Evolutionary conservation across 2,797 vertebrate genomes (phyloP).

Genomic region (Arvicola amphibius): DNA sequence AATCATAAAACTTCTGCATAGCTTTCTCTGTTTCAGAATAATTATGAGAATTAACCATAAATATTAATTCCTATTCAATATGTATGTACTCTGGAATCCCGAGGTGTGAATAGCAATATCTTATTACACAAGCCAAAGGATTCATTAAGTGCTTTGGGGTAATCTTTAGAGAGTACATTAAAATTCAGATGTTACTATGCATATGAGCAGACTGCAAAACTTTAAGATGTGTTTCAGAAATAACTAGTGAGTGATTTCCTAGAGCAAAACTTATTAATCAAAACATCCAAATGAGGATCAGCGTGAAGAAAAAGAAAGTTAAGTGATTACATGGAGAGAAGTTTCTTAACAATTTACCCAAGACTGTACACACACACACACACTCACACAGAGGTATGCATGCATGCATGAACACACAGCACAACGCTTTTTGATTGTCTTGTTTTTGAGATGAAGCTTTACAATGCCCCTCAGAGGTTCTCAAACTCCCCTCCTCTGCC

Average conservation of each 20-base stretch:
- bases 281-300: constrained; percentile 52
- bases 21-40: constrained; percentile 78
- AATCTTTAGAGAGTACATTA: constrained; percentile 77
- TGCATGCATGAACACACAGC: background rate
- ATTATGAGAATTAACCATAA: constrained; percentile 80
- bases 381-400: background rate
- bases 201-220: constrained; percentile 76
- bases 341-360: constrained; percentile 31
- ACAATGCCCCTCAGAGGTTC: no score
- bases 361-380: background rate
- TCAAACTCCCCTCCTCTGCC: background rate
- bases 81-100: constrained; percentile 74
- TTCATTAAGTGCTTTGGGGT: constrained; percentile 80
- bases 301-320: constrained; percentile 42
- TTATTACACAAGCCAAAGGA: constrained; percentile 80
- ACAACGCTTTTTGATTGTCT: background rate
- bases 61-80: constrained; percentile 84
- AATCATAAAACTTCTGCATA: constrained; percentile 77
- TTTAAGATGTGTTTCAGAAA: constrained; percentile 69
- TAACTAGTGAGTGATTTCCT: constrained; percentile 57
- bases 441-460: background rate
- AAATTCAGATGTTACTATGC: constrained; percentile 75
- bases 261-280: constrained; percentile 67
- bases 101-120: constrained; percentile 83
- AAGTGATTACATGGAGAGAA: constrained; percentile 13